These are phyloP conservation scores for Hafferia zeledoni DNA, from an alignment of 2,797 vertebrate genomes.

Conservation along the genomic window DNA sequence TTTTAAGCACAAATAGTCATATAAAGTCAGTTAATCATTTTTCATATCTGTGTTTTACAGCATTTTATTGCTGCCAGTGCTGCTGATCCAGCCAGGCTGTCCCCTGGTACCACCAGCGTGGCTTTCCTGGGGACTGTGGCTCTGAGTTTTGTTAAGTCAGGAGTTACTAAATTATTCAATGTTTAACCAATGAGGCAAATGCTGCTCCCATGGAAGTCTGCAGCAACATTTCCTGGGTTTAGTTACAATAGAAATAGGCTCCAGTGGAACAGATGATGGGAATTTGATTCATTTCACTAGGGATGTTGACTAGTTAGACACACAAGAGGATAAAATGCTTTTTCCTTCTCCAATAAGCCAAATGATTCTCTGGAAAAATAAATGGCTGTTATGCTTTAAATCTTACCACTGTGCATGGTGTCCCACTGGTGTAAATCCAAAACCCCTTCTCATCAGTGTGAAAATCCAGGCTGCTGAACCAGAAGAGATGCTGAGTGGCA, in stretches of 20 bases:
- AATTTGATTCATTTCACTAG: slow-evolving; percentile 7
- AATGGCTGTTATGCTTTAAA: neutral
- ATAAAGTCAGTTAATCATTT: slow-evolving; percentile 24
- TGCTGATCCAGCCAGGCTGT: slow-evolving; percentile 7
- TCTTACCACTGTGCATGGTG: neutral
- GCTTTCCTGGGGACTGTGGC: neutral
- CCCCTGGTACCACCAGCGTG: neutral
- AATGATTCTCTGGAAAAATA: slow-evolving; percentile 15
- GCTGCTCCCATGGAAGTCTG: neutral
- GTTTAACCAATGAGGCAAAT: slow-evolving; percentile 2
- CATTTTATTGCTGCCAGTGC: neutral
- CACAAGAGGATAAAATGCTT: neutral
- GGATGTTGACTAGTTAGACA: neutral
- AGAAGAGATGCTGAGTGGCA: slow-evolving; percentile 36
- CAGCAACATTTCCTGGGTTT: neutral
- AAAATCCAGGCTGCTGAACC: neutral
- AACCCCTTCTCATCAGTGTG: neutral
- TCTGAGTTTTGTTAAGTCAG: neutral
- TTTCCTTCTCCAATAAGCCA: slow-evolving; percentile 9
- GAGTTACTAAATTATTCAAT: neutral
- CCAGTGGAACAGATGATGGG: neutral
- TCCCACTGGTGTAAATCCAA: slow-evolving; percentile 1
- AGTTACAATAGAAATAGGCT: neutral
- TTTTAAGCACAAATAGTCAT: slow-evolving; percentile 35
- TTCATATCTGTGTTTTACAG: neutral